A percentile compares a stretch with the other conserved stretches of the same genome.
phyloP scores from a whole-genome alignment of 2,113 vertebrate genomes.

The Muntiacus reevesi region DNA sequence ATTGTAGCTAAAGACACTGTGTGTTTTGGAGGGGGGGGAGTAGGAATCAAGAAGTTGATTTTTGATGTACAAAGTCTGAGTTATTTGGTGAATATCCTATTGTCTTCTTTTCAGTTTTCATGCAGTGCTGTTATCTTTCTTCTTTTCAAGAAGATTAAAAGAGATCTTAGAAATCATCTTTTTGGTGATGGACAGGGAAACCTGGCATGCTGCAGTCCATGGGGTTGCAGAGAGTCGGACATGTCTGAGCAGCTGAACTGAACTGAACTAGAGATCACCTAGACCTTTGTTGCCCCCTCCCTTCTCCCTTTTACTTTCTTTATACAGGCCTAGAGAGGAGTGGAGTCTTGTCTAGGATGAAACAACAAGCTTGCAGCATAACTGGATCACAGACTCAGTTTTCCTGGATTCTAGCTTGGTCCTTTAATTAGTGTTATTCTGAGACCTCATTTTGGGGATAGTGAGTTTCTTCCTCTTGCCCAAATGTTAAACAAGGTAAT shows the following conservation, averaged over 20 bases:
- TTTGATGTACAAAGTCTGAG: background rate
- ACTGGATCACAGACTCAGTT: background rate
- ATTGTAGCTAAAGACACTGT: background rate
- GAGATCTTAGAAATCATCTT: background rate
- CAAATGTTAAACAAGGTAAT: conserved; percentile 5
- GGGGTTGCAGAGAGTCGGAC: background rate
- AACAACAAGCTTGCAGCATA: background rate
- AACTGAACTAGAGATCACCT: background rate
- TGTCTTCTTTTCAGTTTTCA: conserved; percentile 1
- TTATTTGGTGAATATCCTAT: background rate
- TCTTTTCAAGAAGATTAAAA: conserved; percentile 10
- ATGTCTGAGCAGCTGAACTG: background rate
- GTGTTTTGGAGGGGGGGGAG: background rate
- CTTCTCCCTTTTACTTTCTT: background rate
- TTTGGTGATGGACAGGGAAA: background rate
- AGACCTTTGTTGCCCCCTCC: background rate
- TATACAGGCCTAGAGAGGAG: background rate
- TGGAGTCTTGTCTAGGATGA: background rate
- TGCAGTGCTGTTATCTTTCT: background rate
- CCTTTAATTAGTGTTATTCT: background rate
- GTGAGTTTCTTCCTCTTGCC: background rate
- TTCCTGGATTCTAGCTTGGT: background rate
- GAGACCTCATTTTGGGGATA: background rate
- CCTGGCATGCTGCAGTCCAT: background rate
- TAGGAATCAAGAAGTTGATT: background rate